Conservation (phyloP, 1,140 invertebrate species). For the Mizuhopecten yessoensis region DNA sequence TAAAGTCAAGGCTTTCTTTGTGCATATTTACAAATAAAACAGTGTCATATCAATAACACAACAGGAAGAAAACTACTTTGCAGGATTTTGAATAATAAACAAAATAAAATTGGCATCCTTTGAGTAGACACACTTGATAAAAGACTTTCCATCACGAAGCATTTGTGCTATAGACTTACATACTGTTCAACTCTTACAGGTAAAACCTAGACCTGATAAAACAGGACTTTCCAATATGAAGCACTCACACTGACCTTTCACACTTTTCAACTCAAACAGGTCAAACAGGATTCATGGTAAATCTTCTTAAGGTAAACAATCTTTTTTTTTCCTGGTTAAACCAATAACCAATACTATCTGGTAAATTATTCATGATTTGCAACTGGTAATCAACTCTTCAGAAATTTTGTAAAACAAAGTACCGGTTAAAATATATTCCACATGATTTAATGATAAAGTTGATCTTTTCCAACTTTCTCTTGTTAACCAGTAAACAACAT, state of each 20-base stretch:
- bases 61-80: background rate
- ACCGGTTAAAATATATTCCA: background rate
- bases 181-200: background rate
- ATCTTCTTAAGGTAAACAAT: background rate
- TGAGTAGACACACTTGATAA: background rate
- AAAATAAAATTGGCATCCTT: constrained; percentile 7
- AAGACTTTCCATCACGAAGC: background rate
- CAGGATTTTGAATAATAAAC: background rate
- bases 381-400: constrained; percentile 4
- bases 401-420: background rate
- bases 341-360: background rate
- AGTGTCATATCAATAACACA: background rate
- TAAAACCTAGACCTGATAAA: background rate
- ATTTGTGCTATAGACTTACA: background rate
- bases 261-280: background rate
- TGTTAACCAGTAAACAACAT: background rate
- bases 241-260: background rate
- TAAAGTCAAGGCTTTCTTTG: background rate
- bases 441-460: background rate
- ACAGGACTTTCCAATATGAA: background rate
- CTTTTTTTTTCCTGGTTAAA: background rate
- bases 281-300: background rate
- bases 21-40: constrained; percentile 6
- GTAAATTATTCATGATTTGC: background rate
- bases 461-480: background rate